Percentiles rank a stretch among this genome's conserved stretches.
Evolutionary conservation across 2,888 invertebrate genomes (phyloP).

Genomic region (Ferdinandea cuprea): DNA sequence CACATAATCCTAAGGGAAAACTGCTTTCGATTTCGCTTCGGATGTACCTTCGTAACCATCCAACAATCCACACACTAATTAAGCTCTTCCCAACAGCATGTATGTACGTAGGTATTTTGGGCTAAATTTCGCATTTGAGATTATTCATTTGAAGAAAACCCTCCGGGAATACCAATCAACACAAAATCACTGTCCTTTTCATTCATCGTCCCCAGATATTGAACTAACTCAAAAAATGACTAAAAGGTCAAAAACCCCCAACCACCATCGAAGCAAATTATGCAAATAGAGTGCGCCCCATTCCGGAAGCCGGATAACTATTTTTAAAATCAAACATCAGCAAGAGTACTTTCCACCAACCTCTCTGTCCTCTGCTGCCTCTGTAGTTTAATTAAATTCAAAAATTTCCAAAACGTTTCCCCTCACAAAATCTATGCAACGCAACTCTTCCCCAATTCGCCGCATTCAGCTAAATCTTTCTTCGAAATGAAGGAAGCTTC

Average conservation of each 20-base stretch:
- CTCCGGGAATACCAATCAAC: background rate
- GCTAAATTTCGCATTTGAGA: no score
- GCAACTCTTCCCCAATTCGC: slow-evolving; percentile 47
- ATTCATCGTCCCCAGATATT: slow-evolving; percentile 12
- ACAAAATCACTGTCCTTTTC: background rate
- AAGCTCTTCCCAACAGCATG: no score
- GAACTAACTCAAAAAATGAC: slow-evolving; percentile 13
- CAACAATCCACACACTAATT: no score
- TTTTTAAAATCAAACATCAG: slow-evolving; percentile 25
- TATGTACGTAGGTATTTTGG: no score
- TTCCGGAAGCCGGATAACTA: slow-evolving; percentile 15
- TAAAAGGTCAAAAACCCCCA: slow-evolving; percentile 50
- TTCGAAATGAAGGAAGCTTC: background rate
- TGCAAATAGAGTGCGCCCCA: slow-evolving; percentile 34
- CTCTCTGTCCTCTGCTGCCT: no score
- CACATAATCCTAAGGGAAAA: no score
- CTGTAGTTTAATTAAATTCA: background rate
- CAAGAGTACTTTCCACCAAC: no score
- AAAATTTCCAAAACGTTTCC: background rate
- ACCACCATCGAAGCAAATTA: background rate
- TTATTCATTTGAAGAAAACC: no score
- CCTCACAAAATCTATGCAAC: background rate
- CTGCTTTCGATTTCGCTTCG: no score
- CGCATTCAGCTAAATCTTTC: slow-evolving; percentile 69
- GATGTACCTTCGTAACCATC: no score